These are phyloP conservation scores for Alethe diademata DNA, from an alignment of 2,113 vertebrate species.

Conservation along the genomic window DNA sequence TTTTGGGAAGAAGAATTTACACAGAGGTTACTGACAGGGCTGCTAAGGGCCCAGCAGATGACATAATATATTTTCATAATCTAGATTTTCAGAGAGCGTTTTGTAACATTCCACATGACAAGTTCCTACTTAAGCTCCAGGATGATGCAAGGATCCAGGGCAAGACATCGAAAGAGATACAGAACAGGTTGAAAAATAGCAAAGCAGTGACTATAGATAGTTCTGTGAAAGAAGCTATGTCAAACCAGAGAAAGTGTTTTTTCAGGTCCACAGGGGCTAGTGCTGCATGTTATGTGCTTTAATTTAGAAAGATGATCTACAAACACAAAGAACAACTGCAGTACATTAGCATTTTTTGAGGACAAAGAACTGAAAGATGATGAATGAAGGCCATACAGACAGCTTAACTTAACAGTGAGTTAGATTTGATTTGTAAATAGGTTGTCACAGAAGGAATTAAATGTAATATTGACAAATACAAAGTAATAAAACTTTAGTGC, in stretches of 20 bases:
- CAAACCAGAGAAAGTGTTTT: neutral
- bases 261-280: neutral
- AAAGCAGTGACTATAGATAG: neutral
- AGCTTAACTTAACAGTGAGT: neutral
- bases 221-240: neutral
- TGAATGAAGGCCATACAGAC: neutral
- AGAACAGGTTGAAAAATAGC: conserved; percentile 23
- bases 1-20: neutral
- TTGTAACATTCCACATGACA: neutral
- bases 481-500: neutral
- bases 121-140: neutral
- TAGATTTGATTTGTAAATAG: conserved; percentile 23
- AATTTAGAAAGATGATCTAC: neutral
- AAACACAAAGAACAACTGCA: neutral
- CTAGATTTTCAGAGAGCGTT: neutral
- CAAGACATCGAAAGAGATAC: neutral
- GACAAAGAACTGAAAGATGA: neutral
- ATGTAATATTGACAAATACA: neutral
- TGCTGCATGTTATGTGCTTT: neutral
- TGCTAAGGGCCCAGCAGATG: neutral
- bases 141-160: neutral
- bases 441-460: neutral
- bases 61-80: neutral
- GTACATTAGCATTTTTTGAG: neutral
- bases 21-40: neutral